Conservation (phyloP, 2,113 vertebrate genomes). For the Phaethornis superciliosus region DNA sequence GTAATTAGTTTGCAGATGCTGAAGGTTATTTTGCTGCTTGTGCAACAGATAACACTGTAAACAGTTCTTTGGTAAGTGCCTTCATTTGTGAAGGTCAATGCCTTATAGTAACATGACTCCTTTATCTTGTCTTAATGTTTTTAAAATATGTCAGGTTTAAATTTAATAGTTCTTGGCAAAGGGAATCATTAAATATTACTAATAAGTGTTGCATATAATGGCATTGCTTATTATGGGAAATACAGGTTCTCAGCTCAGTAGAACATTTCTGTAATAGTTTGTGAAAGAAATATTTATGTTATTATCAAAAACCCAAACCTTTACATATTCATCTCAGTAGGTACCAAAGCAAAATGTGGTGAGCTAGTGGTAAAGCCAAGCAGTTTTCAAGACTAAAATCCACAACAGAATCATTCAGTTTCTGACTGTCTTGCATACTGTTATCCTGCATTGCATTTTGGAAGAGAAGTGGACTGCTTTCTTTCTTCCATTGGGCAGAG, state of each 20-base stretch:
- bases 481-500: not conserved
- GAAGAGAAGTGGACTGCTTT: not conserved
- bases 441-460: not conserved
- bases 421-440: not conserved
- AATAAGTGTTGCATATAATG: not conserved
- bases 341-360: not conserved
- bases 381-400: not conserved
- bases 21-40: slow-evolving; percentile 90
- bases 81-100: not conserved
- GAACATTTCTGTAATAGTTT: not conserved
- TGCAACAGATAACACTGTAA: slow-evolving; percentile 83
- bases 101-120: not conserved
- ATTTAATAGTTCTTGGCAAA: not conserved
- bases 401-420: not conserved
- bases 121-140: not conserved
- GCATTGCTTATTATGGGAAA: not conserved
- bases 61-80: slow-evolving; percentile 88
- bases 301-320: not conserved
- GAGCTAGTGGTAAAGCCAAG: not conserved
- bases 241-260: not conserved
- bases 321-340: not conserved
- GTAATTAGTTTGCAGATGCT: slow-evolving; percentile 89
- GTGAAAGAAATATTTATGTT: not conserved
- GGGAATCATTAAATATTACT: not conserved
- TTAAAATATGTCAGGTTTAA: not conserved